Evolutionary conservation across 2,113 vertebrate genomes (phyloP).

Genomic region (Python bivittatus): DNA sequence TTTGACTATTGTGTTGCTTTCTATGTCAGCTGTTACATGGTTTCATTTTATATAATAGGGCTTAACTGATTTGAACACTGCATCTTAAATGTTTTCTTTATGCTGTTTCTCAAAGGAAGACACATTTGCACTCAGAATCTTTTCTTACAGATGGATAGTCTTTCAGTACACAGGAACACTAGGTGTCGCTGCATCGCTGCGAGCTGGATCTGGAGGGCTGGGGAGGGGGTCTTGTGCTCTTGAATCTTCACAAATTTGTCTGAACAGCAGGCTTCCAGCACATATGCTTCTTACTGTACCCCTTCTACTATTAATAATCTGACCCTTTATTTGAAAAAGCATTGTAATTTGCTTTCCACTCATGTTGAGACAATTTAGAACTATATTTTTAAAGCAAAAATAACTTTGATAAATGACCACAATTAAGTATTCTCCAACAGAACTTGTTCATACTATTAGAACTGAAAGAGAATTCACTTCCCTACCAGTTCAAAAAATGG

Average conservation of each 20-base stretch:
- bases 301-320: conserved; percentile 19
- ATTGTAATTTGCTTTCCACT: neutral
- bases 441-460: neutral
- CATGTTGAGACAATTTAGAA: neutral
- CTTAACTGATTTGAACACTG: neutral
- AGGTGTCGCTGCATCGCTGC: conserved; percentile 7
- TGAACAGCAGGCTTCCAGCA: neutral
- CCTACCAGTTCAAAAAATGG: neutral
- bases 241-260: neutral
- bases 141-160: neutral
- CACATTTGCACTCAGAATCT: neutral
- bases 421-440: neutral
- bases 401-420: neutral
- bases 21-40: neutral
- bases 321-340: neutral
- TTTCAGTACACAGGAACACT: neutral
- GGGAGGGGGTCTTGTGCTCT: neutral
- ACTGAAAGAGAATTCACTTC: neutral
- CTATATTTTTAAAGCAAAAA: neutral
- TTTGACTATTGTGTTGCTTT: neutral
- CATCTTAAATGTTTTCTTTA: neutral
- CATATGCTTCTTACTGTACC: neutral
- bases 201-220: neutral
- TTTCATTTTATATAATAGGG: neutral
- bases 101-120: neutral